phyloP scores from a whole-genome alignment of 2,797 vertebrate species.

The Saxicola maurus region DNA sequence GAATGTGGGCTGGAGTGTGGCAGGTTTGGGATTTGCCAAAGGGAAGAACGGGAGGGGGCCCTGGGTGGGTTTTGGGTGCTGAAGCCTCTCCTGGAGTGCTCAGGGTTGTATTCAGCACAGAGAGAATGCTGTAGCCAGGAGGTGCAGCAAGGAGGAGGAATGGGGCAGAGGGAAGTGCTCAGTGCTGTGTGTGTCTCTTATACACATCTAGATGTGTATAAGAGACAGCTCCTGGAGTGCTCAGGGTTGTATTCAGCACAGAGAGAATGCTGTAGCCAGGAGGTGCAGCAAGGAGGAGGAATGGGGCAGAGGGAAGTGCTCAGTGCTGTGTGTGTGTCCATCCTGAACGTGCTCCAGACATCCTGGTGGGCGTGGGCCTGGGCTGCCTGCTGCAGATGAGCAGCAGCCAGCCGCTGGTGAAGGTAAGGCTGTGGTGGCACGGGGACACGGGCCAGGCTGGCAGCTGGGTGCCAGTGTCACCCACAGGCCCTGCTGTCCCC shows the following conservation, averaged over 20 bases:
- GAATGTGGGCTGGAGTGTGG: background rate
- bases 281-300: background rate
- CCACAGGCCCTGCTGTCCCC: rapidly evolving
- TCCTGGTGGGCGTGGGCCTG: slow-evolving; percentile 90
- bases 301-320: rapidly evolving
- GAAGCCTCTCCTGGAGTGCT: background rate
- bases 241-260: background rate
- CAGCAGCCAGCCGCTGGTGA: slow-evolving; percentile 66
- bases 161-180: rapidly evolving
- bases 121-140: background rate
- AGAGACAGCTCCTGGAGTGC: background rate
- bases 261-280: background rate
- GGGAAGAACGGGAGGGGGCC: background rate
- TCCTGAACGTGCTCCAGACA: slow-evolving; percentile 82
- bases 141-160: background rate
- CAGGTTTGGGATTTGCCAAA: background rate
- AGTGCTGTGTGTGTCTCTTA: background rate
- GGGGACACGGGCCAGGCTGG: rapidly evolving
- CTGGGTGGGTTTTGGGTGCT: rapidly evolving
- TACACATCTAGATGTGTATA: no score
- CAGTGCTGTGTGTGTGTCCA: background rate
- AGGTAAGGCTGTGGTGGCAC: slow-evolving; percentile 63
- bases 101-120: background rate
- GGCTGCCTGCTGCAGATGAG: slow-evolving; percentile 87
- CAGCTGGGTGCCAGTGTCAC: rapidly evolving